phyloP scores from a whole-genome alignment of 2,888 invertebrate genomes.

The Tuberolachnus salignus region DNA sequence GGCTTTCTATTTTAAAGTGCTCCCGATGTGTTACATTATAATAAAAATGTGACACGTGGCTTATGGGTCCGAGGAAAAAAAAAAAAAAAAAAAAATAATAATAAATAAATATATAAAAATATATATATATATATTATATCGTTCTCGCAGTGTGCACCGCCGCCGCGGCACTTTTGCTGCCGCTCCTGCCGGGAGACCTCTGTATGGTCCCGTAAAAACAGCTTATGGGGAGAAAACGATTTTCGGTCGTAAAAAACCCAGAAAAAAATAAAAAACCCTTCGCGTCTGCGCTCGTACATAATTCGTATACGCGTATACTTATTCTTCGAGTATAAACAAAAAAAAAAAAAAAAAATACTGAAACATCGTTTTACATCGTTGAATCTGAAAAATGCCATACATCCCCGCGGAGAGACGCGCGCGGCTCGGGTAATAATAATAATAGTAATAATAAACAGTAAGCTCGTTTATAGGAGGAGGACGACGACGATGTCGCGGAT shows the following conservation, averaged over 20 bases:
- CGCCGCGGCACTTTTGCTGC: not conserved
- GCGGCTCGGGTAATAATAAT: slow-evolving; percentile 1
- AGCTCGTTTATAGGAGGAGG: slow-evolving; percentile 48
- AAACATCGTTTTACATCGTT: slow-evolving; percentile 53
- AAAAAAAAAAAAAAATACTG: slow-evolving; percentile 35
- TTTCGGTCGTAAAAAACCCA: slow-evolving; percentile 50
- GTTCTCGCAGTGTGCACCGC: not conserved
- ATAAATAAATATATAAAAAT: too few relatives aligned
- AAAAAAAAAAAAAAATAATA: too few relatives aligned
- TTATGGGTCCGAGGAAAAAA: slow-evolving; percentile 45
- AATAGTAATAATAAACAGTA: slow-evolving; percentile 48
- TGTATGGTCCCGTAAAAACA: slow-evolving; percentile 25
- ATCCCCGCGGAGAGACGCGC: slow-evolving; percentile 35
- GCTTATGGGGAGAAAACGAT: slow-evolving; percentile 54
- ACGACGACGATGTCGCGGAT: slow-evolving; percentile 22
- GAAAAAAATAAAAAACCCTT: slow-evolving; percentile 9
- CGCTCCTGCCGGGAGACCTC: not conserved
- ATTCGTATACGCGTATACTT: too few relatives aligned
- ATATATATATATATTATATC: slow-evolving; percentile 25
- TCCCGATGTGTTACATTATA: slow-evolving; percentile 54
- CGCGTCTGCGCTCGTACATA: not conserved
- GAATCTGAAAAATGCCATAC: slow-evolving; percentile 55
- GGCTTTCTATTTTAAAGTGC: slow-evolving; percentile 56
- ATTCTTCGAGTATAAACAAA: slow-evolving; percentile 34
- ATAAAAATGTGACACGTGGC: slow-evolving; percentile 55